Percentiles rank a stretch among this genome's conserved stretches.
These are phyloP conservation scores for Heterodera schachtii DNA, from an alignment of 1,140 invertebrate species.

Conservation along the genomic window DNA sequence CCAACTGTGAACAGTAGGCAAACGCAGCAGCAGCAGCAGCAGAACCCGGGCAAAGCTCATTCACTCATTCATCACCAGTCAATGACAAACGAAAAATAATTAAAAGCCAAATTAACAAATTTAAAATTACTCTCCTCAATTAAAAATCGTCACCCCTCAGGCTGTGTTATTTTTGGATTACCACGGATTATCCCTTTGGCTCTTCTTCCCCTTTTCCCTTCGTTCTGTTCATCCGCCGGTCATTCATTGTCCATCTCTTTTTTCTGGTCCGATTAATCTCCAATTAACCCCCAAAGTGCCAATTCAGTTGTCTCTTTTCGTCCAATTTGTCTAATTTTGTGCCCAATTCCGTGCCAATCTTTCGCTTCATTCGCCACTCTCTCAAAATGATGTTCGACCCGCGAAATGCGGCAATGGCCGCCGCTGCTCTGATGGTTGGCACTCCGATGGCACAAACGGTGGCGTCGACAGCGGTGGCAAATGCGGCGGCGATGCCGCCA, in stretches of 20 bases:
- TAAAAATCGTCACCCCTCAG: not conserved
- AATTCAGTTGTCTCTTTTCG: not conserved
- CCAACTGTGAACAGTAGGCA: conserved; percentile 2
- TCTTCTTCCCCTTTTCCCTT: not conserved
- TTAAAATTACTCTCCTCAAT: too few species aligned
- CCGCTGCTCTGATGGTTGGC: conserved; percentile 13
- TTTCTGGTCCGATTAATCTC: not conserved
- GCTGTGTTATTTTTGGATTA: not conserved
- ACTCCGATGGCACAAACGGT: conserved; percentile 8
- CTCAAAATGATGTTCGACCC: conserved; percentile 29
- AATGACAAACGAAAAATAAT: too few species aligned
- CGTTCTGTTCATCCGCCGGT: not conserved
- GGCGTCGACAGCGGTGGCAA: not conserved
- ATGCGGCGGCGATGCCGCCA: not conserved
- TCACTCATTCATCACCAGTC: not conserved
- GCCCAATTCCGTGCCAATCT: not conserved
- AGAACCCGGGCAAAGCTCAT: too few species aligned
- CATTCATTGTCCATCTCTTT: not conserved
- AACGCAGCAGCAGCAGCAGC: not conserved
- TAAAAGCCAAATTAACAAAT: too few species aligned
- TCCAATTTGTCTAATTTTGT: not conserved
- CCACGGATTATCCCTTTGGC: not conserved
- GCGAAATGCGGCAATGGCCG: conserved; percentile 12
- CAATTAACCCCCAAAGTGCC: conserved; percentile 15
- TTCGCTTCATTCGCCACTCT: not conserved